phyloP scores from a whole-genome alignment of 2,113 vertebrate species.

The Alligator sinensis region DNA sequence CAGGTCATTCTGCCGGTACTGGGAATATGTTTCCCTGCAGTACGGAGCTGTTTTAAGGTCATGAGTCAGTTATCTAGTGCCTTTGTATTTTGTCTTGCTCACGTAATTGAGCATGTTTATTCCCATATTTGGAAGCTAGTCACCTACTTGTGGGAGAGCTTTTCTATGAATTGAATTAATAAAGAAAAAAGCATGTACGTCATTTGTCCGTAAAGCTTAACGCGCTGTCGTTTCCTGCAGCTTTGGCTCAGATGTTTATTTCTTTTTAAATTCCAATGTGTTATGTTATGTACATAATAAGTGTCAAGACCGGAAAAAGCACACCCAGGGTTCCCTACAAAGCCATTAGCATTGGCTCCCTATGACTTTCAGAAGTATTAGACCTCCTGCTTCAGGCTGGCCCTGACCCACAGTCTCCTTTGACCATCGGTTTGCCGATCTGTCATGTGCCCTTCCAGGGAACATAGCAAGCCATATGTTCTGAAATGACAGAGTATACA shows the following conservation, averaged over 20 bases:
- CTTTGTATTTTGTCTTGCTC: slow-evolving; percentile 61
- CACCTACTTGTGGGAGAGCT: not conserved
- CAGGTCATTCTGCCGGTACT: slow-evolving; percentile 73
- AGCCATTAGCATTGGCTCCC: not conserved
- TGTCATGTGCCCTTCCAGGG: not conserved
- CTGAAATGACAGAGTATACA: not conserved
- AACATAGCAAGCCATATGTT: not conserved
- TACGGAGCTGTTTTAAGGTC: slow-evolving; percentile 65
- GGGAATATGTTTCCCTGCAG: slow-evolving; percentile 68
- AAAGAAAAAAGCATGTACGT: not conserved
- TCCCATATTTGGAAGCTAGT: slow-evolving; percentile 43
- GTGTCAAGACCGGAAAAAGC: not conserved
- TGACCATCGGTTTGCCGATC: not conserved
- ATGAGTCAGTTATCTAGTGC: slow-evolving; percentile 72
- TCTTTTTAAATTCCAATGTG: not conserved
- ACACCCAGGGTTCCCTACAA: not conserved
- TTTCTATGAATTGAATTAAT: slow-evolving; percentile 34
- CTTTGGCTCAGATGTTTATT: not conserved
- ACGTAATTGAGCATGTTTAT: slow-evolving; percentile 69
- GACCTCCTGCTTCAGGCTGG: not conserved
- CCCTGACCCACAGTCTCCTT: rapidly evolving
- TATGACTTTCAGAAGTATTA: not conserved
- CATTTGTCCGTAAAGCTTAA: not conserved
- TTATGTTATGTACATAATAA: not conserved
- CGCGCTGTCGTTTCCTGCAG: slow-evolving; percentile 17